These are phyloP conservation scores for Eurosta solidaginis DNA, from an alignment of 1,140 invertebrate genomes.

Conservation along the genomic window DNA sequence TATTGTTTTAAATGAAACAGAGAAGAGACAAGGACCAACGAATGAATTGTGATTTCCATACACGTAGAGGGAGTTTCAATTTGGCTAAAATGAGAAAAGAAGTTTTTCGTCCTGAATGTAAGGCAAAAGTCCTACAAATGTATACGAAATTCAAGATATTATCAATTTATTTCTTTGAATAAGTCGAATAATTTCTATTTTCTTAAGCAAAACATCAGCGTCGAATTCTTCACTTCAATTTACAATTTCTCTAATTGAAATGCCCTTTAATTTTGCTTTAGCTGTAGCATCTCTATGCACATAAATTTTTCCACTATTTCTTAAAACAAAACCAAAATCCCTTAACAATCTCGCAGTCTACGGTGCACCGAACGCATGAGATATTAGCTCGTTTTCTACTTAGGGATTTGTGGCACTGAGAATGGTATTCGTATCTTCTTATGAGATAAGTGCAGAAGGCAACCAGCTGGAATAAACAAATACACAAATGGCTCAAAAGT, in stretches of 20 bases:
- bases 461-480: too few relatives aligned
- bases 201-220: too few relatives aligned
- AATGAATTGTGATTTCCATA: too few relatives aligned
- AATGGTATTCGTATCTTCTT: not conserved
- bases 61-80: too few relatives aligned
- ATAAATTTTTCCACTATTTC: not conserved
- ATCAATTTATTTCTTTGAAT: too few relatives aligned
- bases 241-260: not conserved
- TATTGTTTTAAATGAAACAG: not conserved
- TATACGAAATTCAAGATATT: too few relatives aligned
- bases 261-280: not conserved
- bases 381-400: not conserved
- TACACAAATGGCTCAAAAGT: too few relatives aligned
- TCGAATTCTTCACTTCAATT: too few relatives aligned
- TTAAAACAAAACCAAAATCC: not conserved
- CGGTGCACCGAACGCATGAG: not conserved
- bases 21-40: not conserved
- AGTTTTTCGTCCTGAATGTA: too few relatives aligned
- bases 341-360: not conserved
- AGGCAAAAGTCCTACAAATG: too few relatives aligned
- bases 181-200: too few relatives aligned
- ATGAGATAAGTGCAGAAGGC: not conserved
- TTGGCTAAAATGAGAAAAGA: too few relatives aligned
- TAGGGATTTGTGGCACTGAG: not conserved
- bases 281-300: not conserved